Evolutionary conservation across 2,113 vertebrate species (phyloP), one percentile per base, ranked within the genome.

Genomic region (Phodopus roborovskii): DNA sequence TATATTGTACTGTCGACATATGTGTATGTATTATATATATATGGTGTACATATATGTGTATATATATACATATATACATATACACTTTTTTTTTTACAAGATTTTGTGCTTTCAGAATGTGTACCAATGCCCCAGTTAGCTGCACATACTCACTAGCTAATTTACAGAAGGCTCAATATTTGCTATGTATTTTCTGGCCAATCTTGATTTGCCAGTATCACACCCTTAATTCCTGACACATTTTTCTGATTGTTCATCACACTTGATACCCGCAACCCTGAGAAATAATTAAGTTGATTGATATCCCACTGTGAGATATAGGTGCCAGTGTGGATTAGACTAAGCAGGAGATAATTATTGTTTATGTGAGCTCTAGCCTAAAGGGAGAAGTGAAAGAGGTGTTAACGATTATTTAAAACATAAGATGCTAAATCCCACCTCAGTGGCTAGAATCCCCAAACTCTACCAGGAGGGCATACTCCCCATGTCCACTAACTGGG

Each of bases 231-330:
- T 95, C n/a, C 58, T 92, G 75, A 92, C 90, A 88, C 56, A 87
- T 75, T 96, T 81, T 96, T 66, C 93, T 73, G 62, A 36, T 68
- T 95, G n/a, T 90, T 66, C 92, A 93, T 90, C 84, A 85, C 26
- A 22, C 90, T 97, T 97, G 94, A 94, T 97, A 97, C 16, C 94
- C 94, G 42, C 33, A 71, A 78, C 9, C 77, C 50, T 90, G 90
- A 96, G 90, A 90, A 95, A 88, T 96, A 96, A 93, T 97, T 95
- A 58, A 90, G 90, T 93, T 79, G 68, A 94, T 96, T 98, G 94
- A 58, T 50, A 94, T 56, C 58, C 70, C 58, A 94, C 62, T 70
- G 60, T 94, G 93, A 96, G 86, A 77, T 83, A 96, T 93, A 3
- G 0, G n/a, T 91, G 62, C 30, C 94, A 90, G n/a, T 82, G 75